These are phyloP conservation scores for Takifugu flavidus DNA, from an alignment of 2,113 vertebrate genomes.

Conservation along the genomic window DNA sequence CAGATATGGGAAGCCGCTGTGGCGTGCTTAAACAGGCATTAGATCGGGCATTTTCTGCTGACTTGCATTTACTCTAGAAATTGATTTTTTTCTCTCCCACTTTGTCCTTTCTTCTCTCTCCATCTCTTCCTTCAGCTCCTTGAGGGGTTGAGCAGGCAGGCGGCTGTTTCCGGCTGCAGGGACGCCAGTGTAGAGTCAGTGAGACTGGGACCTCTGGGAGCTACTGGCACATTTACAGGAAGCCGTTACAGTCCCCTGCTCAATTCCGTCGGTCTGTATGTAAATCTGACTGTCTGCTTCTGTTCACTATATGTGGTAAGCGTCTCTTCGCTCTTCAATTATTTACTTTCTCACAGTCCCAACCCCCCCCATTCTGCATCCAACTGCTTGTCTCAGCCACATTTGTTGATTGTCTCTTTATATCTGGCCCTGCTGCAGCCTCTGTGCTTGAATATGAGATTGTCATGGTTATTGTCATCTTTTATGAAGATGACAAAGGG, in stretches of 20 bases:
- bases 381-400: constrained; percentile 50
- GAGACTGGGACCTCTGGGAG: constrained; percentile 34
- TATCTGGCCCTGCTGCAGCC: constrained; percentile 35
- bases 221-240: constrained; percentile 48
- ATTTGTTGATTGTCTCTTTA: constrained; percentile 53
- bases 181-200: constrained; percentile 36
- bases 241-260: constrained; percentile 28
- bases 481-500: constrained; percentile 52
- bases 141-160: constrained; percentile 24
- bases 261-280: constrained; percentile 25
- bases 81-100: constrained; percentile 37
- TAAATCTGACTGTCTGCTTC: constrained; percentile 30
- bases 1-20: constrained; percentile 50
- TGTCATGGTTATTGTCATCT: constrained; percentile 64
- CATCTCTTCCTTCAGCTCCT: constrained; percentile 27
- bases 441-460: constrained; percentile 56
- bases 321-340: constrained; percentile 41
- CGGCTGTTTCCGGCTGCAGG: constrained; percentile 36
- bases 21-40: constrained; percentile 56
- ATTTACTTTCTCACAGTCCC: constrained; percentile 68
- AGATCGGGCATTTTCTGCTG: constrained; percentile 64
- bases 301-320: constrained; percentile 24
- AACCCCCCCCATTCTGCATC: constrained; percentile 33
- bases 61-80: constrained; percentile 57
- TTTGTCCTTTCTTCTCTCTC: constrained; percentile 14